phyloP scores from a whole-genome alignment of 2,113 vertebrate genomes.

The Motacilla tschutschensis region DNA sequence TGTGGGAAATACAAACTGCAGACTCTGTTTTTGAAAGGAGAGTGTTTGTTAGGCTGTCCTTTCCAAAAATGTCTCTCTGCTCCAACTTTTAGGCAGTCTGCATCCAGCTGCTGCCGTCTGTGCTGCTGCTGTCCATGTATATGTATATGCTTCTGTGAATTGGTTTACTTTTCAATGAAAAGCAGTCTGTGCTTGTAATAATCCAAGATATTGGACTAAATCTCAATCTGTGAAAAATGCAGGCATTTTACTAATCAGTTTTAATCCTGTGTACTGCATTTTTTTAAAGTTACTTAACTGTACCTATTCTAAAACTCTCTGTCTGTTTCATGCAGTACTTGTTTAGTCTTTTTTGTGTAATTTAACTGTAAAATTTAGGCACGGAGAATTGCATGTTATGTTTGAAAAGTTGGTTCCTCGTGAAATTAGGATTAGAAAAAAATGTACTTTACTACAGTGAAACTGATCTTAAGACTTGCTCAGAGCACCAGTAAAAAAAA shows the following conservation, averaged over 20 bases:
- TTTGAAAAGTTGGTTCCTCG: constrained; percentile 41
- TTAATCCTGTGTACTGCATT: neutral
- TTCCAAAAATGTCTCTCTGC: constrained; percentile 1
- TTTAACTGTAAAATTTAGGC: constrained; percentile 52
- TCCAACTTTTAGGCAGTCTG: constrained; percentile 12
- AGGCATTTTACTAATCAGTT: constrained; percentile 55
- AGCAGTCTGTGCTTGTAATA: neutral
- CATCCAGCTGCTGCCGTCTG: constrained; percentile 18
- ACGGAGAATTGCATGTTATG: constrained; percentile 55
- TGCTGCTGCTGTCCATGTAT: constrained; percentile 23
- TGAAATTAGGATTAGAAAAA: constrained; percentile 46
- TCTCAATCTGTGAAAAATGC: constrained; percentile 54
- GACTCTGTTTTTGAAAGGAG: neutral
- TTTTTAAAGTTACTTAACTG: constrained; percentile 1
- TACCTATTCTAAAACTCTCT: constrained; percentile 42
- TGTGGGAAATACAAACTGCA: neutral
- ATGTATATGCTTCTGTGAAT: constrained; percentile 16
- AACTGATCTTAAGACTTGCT: constrained; percentile 53
- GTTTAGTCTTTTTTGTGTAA: constrained; percentile 67
- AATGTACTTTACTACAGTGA: constrained; percentile 63
- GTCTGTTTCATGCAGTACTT: constrained; percentile 71
- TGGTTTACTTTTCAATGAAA: constrained; percentile 11
- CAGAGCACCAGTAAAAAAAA: neutral
- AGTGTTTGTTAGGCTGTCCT: neutral
- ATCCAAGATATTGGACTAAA: neutral